Percentiles rank a stretch among this genome's conserved stretches.
Conservation (phyloP, 2,113 vertebrate genomes). For the Rhinolophus ferrumequinum region DNA sequence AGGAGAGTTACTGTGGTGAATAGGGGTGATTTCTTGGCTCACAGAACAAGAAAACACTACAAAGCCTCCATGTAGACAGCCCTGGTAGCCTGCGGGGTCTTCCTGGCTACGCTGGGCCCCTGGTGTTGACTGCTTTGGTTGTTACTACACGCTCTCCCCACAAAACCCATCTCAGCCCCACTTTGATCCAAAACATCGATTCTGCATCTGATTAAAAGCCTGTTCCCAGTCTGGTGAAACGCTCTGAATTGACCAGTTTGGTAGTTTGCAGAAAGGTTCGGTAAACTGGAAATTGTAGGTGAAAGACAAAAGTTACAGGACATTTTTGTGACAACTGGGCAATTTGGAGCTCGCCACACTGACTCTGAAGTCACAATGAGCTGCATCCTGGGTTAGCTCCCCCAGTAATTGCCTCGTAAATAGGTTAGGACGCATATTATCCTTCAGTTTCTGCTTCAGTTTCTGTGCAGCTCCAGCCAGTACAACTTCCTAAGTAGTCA, state of each 20-base stretch:
- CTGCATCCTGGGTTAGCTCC: not conserved
- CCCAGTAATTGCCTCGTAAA: constrained; percentile 28
- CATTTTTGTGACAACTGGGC: not conserved
- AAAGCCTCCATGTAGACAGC: not conserved
- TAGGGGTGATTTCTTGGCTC: not conserved
- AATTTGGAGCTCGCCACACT: too few species aligned
- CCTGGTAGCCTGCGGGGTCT: too few species aligned
- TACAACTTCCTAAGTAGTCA: constrained; percentile 34
- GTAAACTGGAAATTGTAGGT: not conserved
- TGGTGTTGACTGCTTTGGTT: too few species aligned
- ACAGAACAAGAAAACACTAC: not conserved
- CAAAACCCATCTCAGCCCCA: rapidly evolving
- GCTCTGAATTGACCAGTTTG: not conserved
- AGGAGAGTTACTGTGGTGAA: not conserved
- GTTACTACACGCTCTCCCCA: not conserved
- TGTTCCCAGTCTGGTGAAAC: not conserved
- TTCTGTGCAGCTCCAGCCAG: constrained; percentile 19
- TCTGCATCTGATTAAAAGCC: constrained; percentile 30
- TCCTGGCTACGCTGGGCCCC: too few species aligned
- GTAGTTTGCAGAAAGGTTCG: not conserved
- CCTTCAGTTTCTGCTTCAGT: not conserved
- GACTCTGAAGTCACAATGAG: not conserved
- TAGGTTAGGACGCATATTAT: not conserved
- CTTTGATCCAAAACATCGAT: not conserved
- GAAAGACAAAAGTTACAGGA: not conserved